Base-by-base conservation (phyloP, 2,113 vertebrate genomes). In the Turnix velox region DNA sequence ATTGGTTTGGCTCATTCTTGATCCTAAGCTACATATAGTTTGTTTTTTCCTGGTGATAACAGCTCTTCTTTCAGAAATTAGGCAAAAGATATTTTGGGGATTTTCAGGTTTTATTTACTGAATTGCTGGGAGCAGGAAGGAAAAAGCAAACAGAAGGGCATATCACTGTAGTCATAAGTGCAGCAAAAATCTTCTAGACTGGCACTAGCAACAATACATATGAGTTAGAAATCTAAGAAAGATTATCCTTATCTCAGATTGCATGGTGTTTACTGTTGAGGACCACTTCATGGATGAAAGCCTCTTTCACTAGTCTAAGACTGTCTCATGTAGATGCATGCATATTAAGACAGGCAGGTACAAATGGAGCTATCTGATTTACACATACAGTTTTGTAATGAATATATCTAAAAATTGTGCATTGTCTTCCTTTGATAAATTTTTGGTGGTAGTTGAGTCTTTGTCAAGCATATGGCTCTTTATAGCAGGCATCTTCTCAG, bases 391-490 rank as follows among this genome's bases (percentile, higher is more conserved):
- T 49, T 45, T 54, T 55, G 18, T 73, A 80, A 85, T 48, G 14
- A 83, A 48, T 40, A 15, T 37, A 55, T 49, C 28, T 75, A 57
- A 65, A 93, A 48, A 25, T 1, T 9, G 14, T 81, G 12, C 46
- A 14, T 93, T 92, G 48, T 78, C 28, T 80, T 81, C 72, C 72
- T 83, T 40, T 68, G 45, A 18, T 80, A 43, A 91, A 84, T 69
- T 9, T 48, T 80, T 75, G 35, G 30, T 93, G 83, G 45, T 82
- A 39, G 76, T 87, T 91, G 54, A 51, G 45, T 30, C 28, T 84
- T 93, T 48, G 51, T 83, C 89, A 65, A 84, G 57, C 84, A 86
- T 94, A 93, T 79, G 86, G 90, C 78, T 92, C 63, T 84, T 77
- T n/a, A 52, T 35, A 63, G 61, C 73, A 24, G 87, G 72, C 25